Percentiles rank a stretch among this genome's conserved stretches.
These are phyloP conservation scores for Platycnemis pennipes DNA, from an alignment of 2,888 invertebrate genomes.

Conservation along the genomic window DNA sequence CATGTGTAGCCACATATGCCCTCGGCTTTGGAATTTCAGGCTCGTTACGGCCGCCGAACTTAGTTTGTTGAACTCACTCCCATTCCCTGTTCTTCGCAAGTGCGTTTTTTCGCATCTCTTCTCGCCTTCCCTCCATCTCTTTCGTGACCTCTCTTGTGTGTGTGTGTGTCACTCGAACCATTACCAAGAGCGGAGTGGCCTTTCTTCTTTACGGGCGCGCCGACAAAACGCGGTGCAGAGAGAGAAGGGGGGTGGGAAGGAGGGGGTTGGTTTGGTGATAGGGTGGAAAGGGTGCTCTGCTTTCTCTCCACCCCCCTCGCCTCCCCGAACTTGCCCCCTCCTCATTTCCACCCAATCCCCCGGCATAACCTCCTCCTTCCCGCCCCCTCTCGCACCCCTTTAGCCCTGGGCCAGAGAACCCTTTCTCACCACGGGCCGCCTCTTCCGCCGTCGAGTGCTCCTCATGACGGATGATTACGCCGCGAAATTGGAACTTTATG, in stretches of 20 bases:
- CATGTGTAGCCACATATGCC: neutral
- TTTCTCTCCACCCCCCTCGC: neutral
- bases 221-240: neutral
- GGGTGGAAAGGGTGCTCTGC: neutral
- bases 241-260: neutral
- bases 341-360: neutral
- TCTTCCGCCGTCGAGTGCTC: constrained; percentile 52
- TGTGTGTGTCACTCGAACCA: constrained; percentile 29
- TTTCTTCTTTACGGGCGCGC: neutral
- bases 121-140: neutral
- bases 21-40: neutral
- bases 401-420: constrained; percentile 26
- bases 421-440: constrained; percentile 17
- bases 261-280: neutral
- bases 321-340: neutral
- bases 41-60: neutral
- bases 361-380: neutral
- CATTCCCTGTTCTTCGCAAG: neutral
- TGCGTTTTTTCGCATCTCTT: neutral
- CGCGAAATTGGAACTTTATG: constrained; percentile 66
- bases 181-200: neutral
- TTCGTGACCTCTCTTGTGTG: constrained; percentile 18
- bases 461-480: constrained; percentile 68
- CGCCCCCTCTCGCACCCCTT: neutral
- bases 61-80: neutral